These are phyloP conservation scores for Goniozus legneri DNA, from an alignment of 1,140 invertebrate species.

Conservation along the genomic window DNA sequence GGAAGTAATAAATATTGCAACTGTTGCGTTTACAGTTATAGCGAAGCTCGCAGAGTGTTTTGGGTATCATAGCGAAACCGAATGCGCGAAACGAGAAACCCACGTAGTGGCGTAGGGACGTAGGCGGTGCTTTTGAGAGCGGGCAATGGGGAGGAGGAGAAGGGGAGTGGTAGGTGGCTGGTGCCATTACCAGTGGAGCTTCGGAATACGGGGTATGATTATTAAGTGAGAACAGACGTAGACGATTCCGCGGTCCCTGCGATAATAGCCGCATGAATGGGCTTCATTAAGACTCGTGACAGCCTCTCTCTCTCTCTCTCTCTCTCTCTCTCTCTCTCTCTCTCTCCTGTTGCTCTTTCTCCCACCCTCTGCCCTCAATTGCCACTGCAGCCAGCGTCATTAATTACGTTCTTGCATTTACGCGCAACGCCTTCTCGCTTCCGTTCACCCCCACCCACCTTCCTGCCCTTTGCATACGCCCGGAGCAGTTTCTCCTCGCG, in stretches of 20 bases:
- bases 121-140: conserved; percentile 10
- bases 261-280: conserved; percentile 51
- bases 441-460: no score
- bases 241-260: conserved; percentile 47
- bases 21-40: no score
- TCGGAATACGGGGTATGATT: conserved; percentile 46
- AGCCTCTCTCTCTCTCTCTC: conserved; percentile 5
- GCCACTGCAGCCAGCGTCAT: conserved; percentile 1
- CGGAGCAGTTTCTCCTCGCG: no score
- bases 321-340: conserved; percentile 16
- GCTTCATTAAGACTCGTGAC: conserved; percentile 49
- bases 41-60: not conserved
- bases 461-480: no score
- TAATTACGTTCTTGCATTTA: no score
- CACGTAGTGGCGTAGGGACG: conserved; percentile 20
- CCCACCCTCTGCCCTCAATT: conserved; percentile 10
- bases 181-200: conserved; percentile 37
- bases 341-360: conserved; percentile 3
- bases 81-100: conserved; percentile 28
- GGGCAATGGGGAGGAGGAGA: conserved; percentile 35
- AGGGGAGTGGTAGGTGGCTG: no score
- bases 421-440: no score
- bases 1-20: no score
- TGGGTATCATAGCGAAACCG: conserved; percentile 28
- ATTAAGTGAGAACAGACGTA: conserved; percentile 48